Evolutionary conservation across 1,140 invertebrate genomes (phyloP).

Genomic region (Drosophila bifasciata): DNA sequence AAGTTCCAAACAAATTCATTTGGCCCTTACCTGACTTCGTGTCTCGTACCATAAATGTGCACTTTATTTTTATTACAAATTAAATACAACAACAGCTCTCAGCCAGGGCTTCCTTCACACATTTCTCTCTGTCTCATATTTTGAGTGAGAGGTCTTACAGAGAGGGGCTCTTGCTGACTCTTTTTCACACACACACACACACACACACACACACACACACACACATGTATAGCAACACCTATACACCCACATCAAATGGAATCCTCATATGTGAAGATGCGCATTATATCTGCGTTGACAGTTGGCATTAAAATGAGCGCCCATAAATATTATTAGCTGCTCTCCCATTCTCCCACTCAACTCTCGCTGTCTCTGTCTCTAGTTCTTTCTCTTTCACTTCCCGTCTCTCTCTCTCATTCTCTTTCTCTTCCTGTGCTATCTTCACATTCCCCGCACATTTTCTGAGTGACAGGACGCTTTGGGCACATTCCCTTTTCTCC

Average conservation of each 20-base stretch:
- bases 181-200: neutral
- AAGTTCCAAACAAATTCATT: constrained; percentile 23
- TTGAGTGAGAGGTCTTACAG: constrained; percentile 30
- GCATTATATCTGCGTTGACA: constrained; percentile 69
- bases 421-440: too few relatives aligned
- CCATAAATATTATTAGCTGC: constrained; percentile 79
- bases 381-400: constrained; percentile 10
- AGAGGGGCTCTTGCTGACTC: too few relatives aligned
- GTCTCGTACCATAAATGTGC: constrained; percentile 44
- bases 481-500: constrained; percentile 18
- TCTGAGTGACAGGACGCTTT: constrained; percentile 59
- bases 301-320: constrained; percentile 75
- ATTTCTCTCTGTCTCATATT: constrained; percentile 9
- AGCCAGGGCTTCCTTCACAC: neutral
- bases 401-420: neutral
- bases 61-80: constrained; percentile 78
- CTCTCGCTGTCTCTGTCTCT: constrained; percentile 7
- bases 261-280: constrained; percentile 50
- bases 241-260: constrained; percentile 23
- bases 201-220: neutral
- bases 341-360: constrained; percentile 22
- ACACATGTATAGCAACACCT: neutral
- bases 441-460: neutral
- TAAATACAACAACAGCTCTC: constrained; percentile 54
- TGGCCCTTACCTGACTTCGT: constrained; percentile 16